phyloP scores from a whole-genome alignment of 2,113 vertebrate genomes.

The Xerus inauris region DNA sequence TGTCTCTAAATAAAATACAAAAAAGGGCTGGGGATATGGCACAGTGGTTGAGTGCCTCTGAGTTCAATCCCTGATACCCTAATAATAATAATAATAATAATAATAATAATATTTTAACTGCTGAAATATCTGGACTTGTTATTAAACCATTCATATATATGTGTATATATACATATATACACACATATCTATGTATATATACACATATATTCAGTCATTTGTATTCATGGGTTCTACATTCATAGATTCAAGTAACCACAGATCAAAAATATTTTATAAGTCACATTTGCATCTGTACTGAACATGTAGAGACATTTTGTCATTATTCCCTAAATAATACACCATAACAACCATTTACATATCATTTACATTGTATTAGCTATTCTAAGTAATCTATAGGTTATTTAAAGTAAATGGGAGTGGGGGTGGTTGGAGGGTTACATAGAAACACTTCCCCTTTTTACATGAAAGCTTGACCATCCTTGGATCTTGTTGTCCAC shows the following conservation, averaged over 20 bases:
- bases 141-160: not conserved
- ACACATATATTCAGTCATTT: not conserved
- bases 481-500: not conserved
- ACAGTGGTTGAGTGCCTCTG: too few species aligned
- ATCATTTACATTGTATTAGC: not conserved
- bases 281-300: not conserved
- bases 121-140: not conserved
- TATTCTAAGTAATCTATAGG: not conserved
- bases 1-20: too few species aligned
- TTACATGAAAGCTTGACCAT: too few species aligned
- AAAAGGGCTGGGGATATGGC: too few species aligned
- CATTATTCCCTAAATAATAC: not conserved
- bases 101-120: not conserved
- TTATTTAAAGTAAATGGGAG: not conserved
- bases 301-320: not conserved
- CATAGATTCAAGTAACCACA: not conserved
- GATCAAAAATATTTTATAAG: not conserved
- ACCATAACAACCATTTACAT: not conserved
- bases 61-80: too few species aligned
- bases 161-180: too few species aligned
- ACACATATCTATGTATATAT: not conserved
- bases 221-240: not conserved
- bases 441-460: not conserved
- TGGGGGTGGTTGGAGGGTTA: too few species aligned
- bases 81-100: not conserved